Evolutionary conservation across 2,113 vertebrate genomes (phyloP).

Genomic region (Tyrannus savana): DNA sequence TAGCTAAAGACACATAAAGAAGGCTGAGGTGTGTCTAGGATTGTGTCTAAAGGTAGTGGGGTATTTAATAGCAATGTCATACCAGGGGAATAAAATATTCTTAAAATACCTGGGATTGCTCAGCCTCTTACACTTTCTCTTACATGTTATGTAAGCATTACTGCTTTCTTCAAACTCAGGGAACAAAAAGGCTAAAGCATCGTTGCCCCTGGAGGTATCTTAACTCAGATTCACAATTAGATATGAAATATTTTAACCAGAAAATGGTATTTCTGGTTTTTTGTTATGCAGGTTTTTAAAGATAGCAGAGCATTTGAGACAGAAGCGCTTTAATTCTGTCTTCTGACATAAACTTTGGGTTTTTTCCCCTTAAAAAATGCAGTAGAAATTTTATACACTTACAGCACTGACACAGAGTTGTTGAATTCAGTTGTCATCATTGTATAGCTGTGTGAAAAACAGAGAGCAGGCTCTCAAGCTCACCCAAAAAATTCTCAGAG

Average conservation of each 20-base stretch:
- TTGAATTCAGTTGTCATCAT: background rate
- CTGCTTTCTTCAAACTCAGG: background rate
- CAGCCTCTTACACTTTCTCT: background rate
- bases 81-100: background rate
- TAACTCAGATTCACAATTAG: background rate
- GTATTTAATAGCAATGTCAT: background rate
- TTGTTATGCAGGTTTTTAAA: background rate
- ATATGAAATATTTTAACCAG: background rate
- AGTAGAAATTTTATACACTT: background rate
- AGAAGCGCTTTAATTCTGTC: background rate
- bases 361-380: background rate
- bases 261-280: background rate
- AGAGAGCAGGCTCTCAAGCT: background rate
- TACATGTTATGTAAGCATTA: rapidly evolving
- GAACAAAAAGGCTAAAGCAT: background rate
- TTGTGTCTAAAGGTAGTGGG: background rate
- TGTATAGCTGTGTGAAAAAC: background rate
- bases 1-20: background rate
- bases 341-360: background rate
- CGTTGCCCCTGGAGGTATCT: background rate
- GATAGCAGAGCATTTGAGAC: background rate
- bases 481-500: no score
- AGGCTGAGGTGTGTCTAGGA: background rate
- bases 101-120: background rate
- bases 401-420: background rate